phyloP scores from a whole-genome alignment of 2,113 vertebrate species.

The Lasiurus borealis region DNA sequence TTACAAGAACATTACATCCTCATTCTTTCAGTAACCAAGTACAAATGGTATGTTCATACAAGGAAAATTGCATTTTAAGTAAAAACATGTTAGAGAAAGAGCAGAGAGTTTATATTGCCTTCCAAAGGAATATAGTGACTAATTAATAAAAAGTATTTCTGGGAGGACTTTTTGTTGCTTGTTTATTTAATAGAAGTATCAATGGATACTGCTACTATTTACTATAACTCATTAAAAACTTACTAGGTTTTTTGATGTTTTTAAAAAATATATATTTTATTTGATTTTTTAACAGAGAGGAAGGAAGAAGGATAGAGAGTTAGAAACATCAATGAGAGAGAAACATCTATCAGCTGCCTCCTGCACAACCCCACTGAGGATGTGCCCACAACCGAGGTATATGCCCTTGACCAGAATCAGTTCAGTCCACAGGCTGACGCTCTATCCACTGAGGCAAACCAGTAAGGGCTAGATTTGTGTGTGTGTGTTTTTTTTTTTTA shows the following conservation, averaged over 20 bases:
- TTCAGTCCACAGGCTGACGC: no score
- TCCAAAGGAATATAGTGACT: neutral
- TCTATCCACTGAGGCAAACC: no score
- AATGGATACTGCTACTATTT: neutral
- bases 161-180: slow-evolving; percentile 55
- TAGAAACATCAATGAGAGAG: no score
- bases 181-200: slow-evolving; percentile 53
- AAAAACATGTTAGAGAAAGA: neutral
- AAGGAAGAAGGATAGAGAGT: no score
- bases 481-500: no score
- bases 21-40: slow-evolving; percentile 6
- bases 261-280: neutral
- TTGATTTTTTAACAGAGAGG: no score
- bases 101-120: neutral
- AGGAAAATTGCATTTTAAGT: neutral
- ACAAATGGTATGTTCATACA: slow-evolving; percentile 5
- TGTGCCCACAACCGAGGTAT: no score
- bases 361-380: no score
- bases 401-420: no score
- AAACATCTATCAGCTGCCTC: no score
- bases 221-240: slow-evolving; percentile 53
- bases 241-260: neutral
- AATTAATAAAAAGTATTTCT: slow-evolving; percentile 77
- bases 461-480: slow-evolving; percentile 29
- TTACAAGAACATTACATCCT: neutral